Evolutionary conservation across 2,797 vertebrate genomes (phyloP), one percentile per base, ranked within the genome.

Genomic region (Sebastes hopkinsi): DNA sequence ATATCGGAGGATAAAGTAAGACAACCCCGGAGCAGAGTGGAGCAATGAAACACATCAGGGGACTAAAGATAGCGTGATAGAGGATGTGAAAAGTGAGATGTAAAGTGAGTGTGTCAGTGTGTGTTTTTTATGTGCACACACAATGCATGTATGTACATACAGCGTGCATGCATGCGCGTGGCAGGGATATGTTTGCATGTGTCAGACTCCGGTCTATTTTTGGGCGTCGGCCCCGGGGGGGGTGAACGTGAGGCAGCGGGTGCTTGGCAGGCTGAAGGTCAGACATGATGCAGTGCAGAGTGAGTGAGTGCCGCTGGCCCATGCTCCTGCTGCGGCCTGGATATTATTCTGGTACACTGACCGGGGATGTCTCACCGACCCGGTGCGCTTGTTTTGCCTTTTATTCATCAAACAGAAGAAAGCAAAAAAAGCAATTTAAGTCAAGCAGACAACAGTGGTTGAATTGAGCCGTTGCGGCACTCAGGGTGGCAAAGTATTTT

Each of bases 251-350:
- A 84, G 85, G 77, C 73, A 83, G 87, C 66, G 72, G 81, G 85
- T 85, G 84, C 79, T 92, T 75, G 75, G 88, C 87, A 79, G 82
- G 86, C 88, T 93, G 89, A 95, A 93, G 92, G 92, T 93, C 93
- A 93, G 90, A 89, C 88, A 80, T 85, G 87, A 92, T 91, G 88
- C 91, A 84, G 75, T 82, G 77, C 77, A 67, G 83, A 85, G 88
- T 72, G 89, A 93, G 84, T 56, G 75, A 86, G 81, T 46, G 89
- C 90, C 89, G 66, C 84, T 36, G 83, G 89, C 85, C 83, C 38
- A n/a, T 59, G 72, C 69, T 91, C 87, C 76, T 61, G 84, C 87
- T 82, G 88, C 46, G 59, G 81, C 88, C 79, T 78, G 77, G 80
- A 89, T 87, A 80, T 92, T 87, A 89, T 88, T 91, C 72, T 85